These are phyloP conservation scores for Panthera leo DNA, from an alignment of 2,113 vertebrate species.

Conservation along the genomic window DNA sequence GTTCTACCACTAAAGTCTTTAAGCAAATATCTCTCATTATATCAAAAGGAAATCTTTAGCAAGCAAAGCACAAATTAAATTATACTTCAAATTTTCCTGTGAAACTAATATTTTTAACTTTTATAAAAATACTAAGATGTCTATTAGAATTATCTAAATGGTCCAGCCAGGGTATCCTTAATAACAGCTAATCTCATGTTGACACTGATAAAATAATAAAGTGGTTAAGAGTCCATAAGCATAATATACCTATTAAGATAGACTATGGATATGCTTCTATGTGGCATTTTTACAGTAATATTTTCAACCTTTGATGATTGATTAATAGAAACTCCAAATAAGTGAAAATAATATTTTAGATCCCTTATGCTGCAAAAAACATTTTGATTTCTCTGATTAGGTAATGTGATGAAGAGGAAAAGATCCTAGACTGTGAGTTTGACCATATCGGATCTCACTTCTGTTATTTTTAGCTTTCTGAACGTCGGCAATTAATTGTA, in stretches of 20 bases:
- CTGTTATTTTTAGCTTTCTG: background rate
- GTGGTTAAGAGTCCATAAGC: background rate
- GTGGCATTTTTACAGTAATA: background rate
- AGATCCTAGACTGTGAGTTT: background rate
- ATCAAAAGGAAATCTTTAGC: slow-evolving; percentile 31
- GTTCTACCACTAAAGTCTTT: background rate
- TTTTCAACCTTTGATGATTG: background rate
- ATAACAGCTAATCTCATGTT: background rate
- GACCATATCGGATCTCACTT: background rate
- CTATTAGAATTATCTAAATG: background rate
- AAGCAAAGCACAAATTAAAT: slow-evolving; percentile 9
- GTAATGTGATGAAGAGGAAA: background rate
- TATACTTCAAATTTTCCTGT: background rate
- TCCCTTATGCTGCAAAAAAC: background rate
- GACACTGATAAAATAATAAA: background rate
- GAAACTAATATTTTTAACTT: background rate
- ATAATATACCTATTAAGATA: background rate
- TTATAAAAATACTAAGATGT: background rate
- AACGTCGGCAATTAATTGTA: background rate
- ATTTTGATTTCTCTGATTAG: slow-evolving; percentile 22
- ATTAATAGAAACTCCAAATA: background rate
- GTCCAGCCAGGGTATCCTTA: background rate
- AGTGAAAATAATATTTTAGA: background rate
- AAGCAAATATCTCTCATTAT: background rate
- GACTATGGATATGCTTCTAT: background rate